Evolutionary conservation across 2,113 vertebrate species (phyloP), one percentile per base, ranked within the genome.

Genomic region (Bubo blakistoni): DNA sequence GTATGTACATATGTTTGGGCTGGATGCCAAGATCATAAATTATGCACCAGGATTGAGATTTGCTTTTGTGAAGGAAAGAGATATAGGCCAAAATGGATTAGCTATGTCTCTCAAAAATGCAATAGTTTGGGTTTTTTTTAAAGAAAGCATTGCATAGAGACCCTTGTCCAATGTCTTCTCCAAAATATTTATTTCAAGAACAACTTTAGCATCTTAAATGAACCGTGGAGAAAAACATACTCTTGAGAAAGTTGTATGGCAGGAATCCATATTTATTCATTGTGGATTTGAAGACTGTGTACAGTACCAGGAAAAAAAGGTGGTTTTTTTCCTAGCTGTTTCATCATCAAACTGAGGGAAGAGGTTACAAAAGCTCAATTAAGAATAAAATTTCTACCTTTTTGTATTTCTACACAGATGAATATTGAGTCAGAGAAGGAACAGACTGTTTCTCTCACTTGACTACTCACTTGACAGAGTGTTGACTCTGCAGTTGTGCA

Each of bases 1-100:
- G 58, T 51, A 76, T 61, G 87, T 94, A 96, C 87, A 96, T 91
- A 87, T 94, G 96, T 92, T 97, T 87, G 58, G 73, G 90, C 87
- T 94, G 66, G 49, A 80, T 93, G 93, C 93, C 95, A 95, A 77
- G 52, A 93, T 54, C 61, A 72, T 93, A 94, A 94, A 96, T 95
- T 91, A 93, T 78, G 26, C 47, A 82, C 70, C 40, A 90, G 49
- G 47, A 36, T 0, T 49, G 90, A 87, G 70, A 90, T 87, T 89
- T 69, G 52, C 13, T 87, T 94, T 94, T 76, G 52, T 72, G 49
- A 91, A 79, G 40, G 81, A 69, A 94, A 94, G 44, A 84, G 81
- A 95, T 94, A 87, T 73, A 94, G 86, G 81, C 74, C 86, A 91
- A 96, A 96, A 84, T 52, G 49, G 54, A 65, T 82, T 58, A 79